Base-by-base conservation (phyloP, 2,113 vertebrate species). In the Gymnorhina tibicen region DNA sequence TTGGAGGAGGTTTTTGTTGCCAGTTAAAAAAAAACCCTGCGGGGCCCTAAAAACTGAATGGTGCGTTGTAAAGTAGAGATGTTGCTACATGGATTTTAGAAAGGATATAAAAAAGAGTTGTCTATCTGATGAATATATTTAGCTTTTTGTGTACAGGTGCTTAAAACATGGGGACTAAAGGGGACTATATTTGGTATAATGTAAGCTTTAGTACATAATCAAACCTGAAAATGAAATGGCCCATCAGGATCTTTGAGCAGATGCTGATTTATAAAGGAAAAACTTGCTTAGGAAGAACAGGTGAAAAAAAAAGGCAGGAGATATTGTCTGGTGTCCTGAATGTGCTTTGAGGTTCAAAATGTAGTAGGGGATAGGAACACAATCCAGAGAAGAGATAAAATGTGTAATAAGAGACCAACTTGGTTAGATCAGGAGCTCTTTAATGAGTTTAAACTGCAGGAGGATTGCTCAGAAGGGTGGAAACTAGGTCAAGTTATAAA, bases 401-500 rank as follows among this genome's bases (percentile, higher is more conserved):
- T 56, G 86, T 89, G 69, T 89, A 91, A 60, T 87, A 84, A 89
- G 93, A 93, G 80, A 59, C 84, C 52, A 87, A 87, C 83, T 91
- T 93, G 68, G 91, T 81, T 74, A 89, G 89, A 85, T 87, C 58
- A 66, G 88, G 92, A 91, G 82, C 70, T 85, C 86, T 62, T 32
- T 93, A 93, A 97, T 95, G 95, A 96, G 94, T 77, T 95, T 96
- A 86, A 92, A 87, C 91, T 91, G 95, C 91, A 16, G 94, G 86
- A 95, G 80, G 64, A 91, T 92, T 92, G 94, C 94, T 95, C 84
- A 92, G 94, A 93, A 93, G 84, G 44, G 86, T 96, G 93, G 96
- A 96, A 97, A 96, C 73, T 96, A 81, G 94, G 96, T 96, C 96
- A 93, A 92, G 86, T 93, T 93, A 52, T 56, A 93, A 93, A 93